Percentiles rank a stretch among this genome's conserved stretches.
Evolutionary conservation across 2,888 invertebrate genomes (phyloP).

Genomic region (Saturnia japonica): DNA sequence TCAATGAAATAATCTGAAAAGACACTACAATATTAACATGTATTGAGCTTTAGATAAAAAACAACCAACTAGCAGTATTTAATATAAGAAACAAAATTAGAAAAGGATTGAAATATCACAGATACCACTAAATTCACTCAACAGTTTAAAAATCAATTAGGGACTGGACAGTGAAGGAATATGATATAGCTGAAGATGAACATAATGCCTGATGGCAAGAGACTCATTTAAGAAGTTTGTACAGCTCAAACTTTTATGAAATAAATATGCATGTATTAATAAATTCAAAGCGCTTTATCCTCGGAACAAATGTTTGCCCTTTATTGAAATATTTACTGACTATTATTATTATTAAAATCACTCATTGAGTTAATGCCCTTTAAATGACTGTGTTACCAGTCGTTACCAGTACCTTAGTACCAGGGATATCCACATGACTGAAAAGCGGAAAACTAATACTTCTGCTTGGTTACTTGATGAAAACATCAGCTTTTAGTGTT

Average conservation of each 20-base stretch:
- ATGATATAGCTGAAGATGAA: background rate
- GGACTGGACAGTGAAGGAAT: background rate
- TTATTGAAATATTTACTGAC: too few species aligned
- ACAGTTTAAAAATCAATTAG: conserved; percentile 21
- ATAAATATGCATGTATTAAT: background rate
- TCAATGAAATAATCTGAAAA: conserved; percentile 6
- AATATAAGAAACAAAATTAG: conserved; percentile 46
- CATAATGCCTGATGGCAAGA: conserved; percentile 18
- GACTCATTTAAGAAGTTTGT: conserved; percentile 15
- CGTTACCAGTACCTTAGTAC: too few species aligned
- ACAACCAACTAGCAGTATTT: conserved; percentile 28
- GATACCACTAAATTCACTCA: conserved; percentile 64
- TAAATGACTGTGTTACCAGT: too few species aligned
- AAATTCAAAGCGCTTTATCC: background rate
- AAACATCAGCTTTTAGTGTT: too few species aligned
- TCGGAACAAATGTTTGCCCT: too few species aligned
- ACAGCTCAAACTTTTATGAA: conserved; percentile 4
- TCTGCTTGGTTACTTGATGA: too few species aligned
- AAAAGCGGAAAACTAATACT: too few species aligned
- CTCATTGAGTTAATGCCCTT: background rate
- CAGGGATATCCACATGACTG: too few species aligned
- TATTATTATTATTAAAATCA: background rate
- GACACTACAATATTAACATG: conserved; percentile 20
- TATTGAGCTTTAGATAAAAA: conserved; percentile 43
- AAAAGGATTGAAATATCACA: conserved; percentile 77